A percentile compares a stretch with the other conserved stretches of the same genome.
Evolutionary conservation across 2,113 vertebrate species (phyloP).

Genomic region (Galemys pyrenaicus): DNA sequence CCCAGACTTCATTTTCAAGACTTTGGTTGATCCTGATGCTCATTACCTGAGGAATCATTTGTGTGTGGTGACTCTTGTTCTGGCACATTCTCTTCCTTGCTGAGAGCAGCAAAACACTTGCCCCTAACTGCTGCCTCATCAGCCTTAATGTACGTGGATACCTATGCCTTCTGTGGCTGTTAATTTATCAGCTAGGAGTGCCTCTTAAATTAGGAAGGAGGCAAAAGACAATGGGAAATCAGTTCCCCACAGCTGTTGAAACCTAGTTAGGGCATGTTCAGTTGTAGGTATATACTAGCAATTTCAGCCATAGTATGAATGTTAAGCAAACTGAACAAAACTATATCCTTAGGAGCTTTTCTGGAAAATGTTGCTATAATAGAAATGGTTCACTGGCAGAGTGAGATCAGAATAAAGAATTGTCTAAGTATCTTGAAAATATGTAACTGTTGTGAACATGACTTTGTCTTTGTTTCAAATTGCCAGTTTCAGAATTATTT

Average conservation of each 20-base stretch:
- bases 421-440: conserved; percentile 48
- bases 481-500: conserved; percentile 22
- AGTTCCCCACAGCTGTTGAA: neutral
- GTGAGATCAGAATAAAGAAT: conserved; percentile 1
- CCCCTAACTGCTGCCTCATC: neutral
- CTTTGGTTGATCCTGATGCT: neutral
- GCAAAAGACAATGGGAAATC: neutral
- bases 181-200: neutral
- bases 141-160: neutral
- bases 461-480: conserved; percentile 42
- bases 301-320: neutral
- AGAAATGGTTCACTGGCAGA: neutral
- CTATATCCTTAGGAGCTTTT: neutral
- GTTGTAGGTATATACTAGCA: neutral
- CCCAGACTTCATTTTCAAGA: neutral
- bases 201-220: neutral
- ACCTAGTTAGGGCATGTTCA: neutral
- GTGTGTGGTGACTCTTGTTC: neutral
- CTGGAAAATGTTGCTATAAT: neutral
- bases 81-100: neutral
- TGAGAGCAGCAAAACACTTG: neutral
- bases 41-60: neutral
- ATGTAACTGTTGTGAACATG: conserved; percentile 21
- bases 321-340: neutral
- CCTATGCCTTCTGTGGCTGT: neutral